Evolutionary conservation across 2,888 invertebrate species (phyloP).

Genomic region (Brassicogethes aeneus): DNA sequence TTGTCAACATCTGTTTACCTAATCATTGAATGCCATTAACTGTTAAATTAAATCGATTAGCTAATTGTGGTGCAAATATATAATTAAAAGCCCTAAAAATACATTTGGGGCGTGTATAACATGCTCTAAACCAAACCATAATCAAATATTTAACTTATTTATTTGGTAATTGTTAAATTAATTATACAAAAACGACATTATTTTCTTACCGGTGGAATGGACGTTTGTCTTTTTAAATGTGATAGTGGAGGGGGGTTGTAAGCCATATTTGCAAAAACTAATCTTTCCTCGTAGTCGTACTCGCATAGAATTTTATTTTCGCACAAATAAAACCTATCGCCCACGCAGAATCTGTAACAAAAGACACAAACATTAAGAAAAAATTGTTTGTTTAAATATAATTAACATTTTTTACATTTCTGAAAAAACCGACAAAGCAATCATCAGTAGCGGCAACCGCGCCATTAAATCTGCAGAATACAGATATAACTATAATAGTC

Average conservation of each 20-base stretch:
- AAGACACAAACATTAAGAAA: constrained; percentile 11
- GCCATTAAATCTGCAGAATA: constrained; percentile 34
- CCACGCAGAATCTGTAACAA: constrained; percentile 86
- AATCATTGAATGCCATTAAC: too few relatives aligned
- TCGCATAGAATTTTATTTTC: constrained; percentile 97
- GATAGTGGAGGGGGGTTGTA: constrained; percentile 79
- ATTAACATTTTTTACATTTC: not conserved
- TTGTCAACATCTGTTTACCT: too few relatives aligned
- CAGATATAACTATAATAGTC: constrained; percentile 33
- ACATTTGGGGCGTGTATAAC: too few relatives aligned
- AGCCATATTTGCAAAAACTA: constrained; percentile 92
- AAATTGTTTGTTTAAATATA: constrained; percentile 1
- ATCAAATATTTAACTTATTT: too few relatives aligned
- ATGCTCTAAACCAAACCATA: too few relatives aligned
- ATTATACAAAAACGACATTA: not conserved
- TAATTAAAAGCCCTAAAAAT: too few relatives aligned
- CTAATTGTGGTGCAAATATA: too few relatives aligned
- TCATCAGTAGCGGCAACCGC: too few relatives aligned
- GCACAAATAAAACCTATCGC: constrained; percentile 92
- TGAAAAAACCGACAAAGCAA: too few relatives aligned
- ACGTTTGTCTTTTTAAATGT: constrained; percentile 66
- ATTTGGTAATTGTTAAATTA: too few relatives aligned
- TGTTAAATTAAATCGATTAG: too few relatives aligned
- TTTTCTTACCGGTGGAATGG: constrained; percentile 48
- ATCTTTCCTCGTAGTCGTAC: constrained; percentile 93